A percentile compares a stretch with the other conserved stretches of the same genome.
Conservation (phyloP, 1,140 invertebrate species). For the Phocides pigmalion region DNA sequence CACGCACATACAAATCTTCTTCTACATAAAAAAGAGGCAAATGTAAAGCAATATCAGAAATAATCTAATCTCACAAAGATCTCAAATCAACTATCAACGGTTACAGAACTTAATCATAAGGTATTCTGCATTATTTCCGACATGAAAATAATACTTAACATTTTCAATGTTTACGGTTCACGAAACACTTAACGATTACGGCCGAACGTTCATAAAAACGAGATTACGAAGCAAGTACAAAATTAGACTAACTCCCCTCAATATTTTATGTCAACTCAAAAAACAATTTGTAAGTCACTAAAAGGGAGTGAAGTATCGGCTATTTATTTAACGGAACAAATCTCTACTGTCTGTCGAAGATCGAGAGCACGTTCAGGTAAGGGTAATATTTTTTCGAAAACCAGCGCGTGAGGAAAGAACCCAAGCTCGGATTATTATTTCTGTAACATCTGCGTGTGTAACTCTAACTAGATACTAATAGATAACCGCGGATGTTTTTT, state of each 20-base stretch:
- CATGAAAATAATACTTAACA: too few relatives aligned
- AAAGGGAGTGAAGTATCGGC: conserved; percentile 43
- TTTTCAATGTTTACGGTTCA: too few relatives aligned
- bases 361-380: conserved; percentile 65
- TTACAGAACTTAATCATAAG: too few relatives aligned
- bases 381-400: conserved; percentile 57
- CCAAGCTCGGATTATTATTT: conserved; percentile 71
- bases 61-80: too few relatives aligned
- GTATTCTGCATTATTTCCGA: too few relatives aligned
- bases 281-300: conserved; percentile 61
- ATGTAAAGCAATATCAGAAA: too few relatives aligned
- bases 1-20: too few relatives aligned
- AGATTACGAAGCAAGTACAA: conserved; percentile 19
- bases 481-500: conserved; percentile 82
- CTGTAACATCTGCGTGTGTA: conserved; percentile 79
- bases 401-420: conserved; percentile 51
- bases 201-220: background rate
- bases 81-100: too few relatives aligned
- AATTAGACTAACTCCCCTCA: conserved; percentile 39
- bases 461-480: conserved; percentile 83
- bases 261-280: conserved; percentile 55
- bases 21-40: too few relatives aligned
- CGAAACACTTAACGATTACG: background rate
- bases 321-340: conserved; percentile 76
- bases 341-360: conserved; percentile 59